A percentile compares a stretch with the other conserved stretches of the same genome.
phyloP scores from a whole-genome alignment of 2,888 invertebrate species.

The Apoda limacodes region DNA sequence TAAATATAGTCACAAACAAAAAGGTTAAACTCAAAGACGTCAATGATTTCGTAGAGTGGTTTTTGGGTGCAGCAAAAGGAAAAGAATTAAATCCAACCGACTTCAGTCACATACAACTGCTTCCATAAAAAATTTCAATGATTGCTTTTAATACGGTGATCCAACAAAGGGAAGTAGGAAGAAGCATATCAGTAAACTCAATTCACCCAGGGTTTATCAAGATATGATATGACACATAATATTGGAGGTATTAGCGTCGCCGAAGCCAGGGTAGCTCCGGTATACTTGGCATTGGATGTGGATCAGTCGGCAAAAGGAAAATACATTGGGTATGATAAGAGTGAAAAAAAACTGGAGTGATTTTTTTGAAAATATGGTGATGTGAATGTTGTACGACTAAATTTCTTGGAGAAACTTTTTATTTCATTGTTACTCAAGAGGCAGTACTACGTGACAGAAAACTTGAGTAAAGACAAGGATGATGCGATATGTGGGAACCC shows the following conservation, averaged over 20 bases:
- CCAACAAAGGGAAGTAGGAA: conserved; percentile 20
- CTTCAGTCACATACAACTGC: conserved; percentile 17
- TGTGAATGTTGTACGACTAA: too few species aligned
- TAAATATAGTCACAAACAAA: conserved; percentile 18
- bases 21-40: conserved; percentile 21
- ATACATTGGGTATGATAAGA: conserved; percentile 25
- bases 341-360: conserved; percentile 23
- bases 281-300: conserved; percentile 24
- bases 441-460: too few species aligned
- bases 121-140: conserved; percentile 24
- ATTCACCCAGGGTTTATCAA: conserved; percentile 26
- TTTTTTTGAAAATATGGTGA: too few species aligned
- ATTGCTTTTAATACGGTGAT: conserved; percentile 23
- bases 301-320: conserved; percentile 25
- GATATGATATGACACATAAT: conserved; percentile 22
- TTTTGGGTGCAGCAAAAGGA: conserved; percentile 23
- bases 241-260: conserved; percentile 20
- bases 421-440: too few species aligned
- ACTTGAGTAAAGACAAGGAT: too few species aligned
- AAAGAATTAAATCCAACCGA: conserved; percentile 20
- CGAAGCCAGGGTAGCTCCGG: conserved; percentile 18
- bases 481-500: too few species aligned
- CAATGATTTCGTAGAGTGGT: conserved; percentile 24
- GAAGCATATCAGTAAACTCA: conserved; percentile 22
- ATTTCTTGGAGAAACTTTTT: too few species aligned